Evolutionary conservation across 2,888 invertebrate species (phyloP).

Genomic region (Hydriomena furcata): DNA sequence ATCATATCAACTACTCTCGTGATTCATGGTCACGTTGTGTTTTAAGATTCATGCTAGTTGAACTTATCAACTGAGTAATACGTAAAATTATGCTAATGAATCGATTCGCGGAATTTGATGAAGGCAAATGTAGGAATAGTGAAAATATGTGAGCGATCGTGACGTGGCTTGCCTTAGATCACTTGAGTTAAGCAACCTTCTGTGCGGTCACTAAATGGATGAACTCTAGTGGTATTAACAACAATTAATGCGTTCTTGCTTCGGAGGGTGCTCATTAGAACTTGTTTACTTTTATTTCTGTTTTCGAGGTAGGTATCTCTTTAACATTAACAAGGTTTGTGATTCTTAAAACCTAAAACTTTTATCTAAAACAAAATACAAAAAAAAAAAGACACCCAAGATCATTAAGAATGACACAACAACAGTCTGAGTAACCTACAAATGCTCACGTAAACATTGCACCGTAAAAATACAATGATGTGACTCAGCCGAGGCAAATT

Average conservation of each 20-base stretch:
- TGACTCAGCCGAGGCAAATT: conserved; percentile 27
- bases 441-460: conserved; percentile 38
- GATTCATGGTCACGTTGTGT: conserved; percentile 8
- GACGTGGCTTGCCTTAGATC: no score
- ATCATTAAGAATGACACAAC: conserved; percentile 23
- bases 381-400: neutral
- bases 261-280: no score
- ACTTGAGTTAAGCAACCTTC: no score
- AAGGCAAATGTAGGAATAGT: no score
- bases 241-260: no score
- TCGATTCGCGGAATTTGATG: neutral
- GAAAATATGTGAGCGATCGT: no score
- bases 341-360: no score
- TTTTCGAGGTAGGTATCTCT: no score
- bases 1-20: neutral
- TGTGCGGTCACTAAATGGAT: no score
- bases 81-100: neutral
- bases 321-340: no score
- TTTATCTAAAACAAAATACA: neutral
- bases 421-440: conserved; percentile 33
- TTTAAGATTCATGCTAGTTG: neutral
- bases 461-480: conserved; percentile 34
- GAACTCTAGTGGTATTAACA: no score
- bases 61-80: neutral
- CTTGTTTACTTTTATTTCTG: no score